Evolutionary conservation across 2,888 invertebrate genomes (phyloP).

Genomic region (Colostygia pectinataria): DNA sequence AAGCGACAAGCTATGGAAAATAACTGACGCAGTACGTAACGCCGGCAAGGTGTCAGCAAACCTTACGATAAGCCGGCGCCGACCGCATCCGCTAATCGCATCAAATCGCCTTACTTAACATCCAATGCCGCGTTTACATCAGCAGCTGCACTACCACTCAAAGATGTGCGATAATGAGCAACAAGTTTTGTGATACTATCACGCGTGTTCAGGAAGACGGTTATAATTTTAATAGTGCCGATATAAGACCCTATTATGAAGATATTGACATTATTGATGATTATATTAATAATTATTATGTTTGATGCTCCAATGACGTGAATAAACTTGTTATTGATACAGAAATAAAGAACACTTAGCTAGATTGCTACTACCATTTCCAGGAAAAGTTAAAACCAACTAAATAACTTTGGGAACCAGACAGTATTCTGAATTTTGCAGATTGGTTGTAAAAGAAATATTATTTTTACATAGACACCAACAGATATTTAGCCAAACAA

Average conservation of each 20-base stretch:
- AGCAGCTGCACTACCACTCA: conserved; percentile 47
- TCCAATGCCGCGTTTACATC: conserved; percentile 60
- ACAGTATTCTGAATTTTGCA: no score
- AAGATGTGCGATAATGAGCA: conserved; percentile 60
- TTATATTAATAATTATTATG: conserved; percentile 2
- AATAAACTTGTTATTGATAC: neutral
- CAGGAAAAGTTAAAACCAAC: no score
- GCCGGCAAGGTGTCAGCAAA: conserved; percentile 42
- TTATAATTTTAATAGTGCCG: conserved; percentile 34
- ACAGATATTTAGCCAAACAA: no score
- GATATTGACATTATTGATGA: conserved; percentile 22
- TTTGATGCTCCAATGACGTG: conserved; percentile 3
- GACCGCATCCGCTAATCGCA: conserved; percentile 54
- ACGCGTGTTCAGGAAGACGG: conserved; percentile 39
- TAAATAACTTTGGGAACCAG: no score
- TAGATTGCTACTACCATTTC: no score
- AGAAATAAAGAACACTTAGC: neutral
- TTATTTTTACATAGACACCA: no score
- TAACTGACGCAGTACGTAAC: conserved; percentile 10
- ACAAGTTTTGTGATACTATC: conserved; percentile 54
- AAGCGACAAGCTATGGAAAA: neutral
- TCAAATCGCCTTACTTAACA: conserved; percentile 51
- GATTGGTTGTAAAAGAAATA: no score
- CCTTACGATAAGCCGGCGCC: conserved; percentile 49
- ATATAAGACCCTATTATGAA: conserved; percentile 34